These are phyloP conservation scores for Calameuta idolon DNA, from an alignment of 2,888 invertebrate genomes.

Conservation along the genomic window DNA sequence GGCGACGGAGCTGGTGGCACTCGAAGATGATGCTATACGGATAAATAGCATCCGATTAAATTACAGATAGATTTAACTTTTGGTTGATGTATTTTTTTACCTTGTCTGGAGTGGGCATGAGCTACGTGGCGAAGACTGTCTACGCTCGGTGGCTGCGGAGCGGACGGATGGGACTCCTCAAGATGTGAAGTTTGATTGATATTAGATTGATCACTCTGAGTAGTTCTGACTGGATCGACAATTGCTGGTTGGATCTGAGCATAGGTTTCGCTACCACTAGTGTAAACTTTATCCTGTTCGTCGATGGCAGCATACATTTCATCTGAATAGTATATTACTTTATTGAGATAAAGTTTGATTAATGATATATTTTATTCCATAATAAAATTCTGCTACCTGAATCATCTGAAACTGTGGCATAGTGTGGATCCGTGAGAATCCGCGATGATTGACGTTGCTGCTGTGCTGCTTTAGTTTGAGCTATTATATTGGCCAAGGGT, in stretches of 20 bases:
- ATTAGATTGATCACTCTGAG: slow-evolving; percentile 47
- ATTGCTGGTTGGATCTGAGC: slow-evolving; percentile 81
- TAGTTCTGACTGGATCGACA: slow-evolving; percentile 63
- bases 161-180: slow-evolving; percentile 58
- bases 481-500: slow-evolving; percentile 83
- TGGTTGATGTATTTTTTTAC: slow-evolving; percentile 45
- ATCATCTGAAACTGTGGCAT: slow-evolving; percentile 92
- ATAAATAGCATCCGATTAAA: background rate
- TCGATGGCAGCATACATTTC: slow-evolving; percentile 94
- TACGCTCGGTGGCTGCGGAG: slow-evolving; percentile 73
- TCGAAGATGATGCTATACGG: slow-evolving; percentile 76
- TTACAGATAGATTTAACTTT: background rate
- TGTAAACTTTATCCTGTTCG: slow-evolving; percentile 76
- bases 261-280: slow-evolving; percentile 87
- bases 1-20: slow-evolving; percentile 77
- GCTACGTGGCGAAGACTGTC: slow-evolving; percentile 73
- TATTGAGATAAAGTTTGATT: background rate
- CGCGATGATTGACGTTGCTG: slow-evolving; percentile 58
- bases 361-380: slow-evolving; percentile 2
- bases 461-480: slow-evolving; percentile 70
- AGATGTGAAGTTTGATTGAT: slow-evolving; percentile 38
- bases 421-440: slow-evolving; percentile 75
- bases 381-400: slow-evolving; percentile 73
- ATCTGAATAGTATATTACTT: slow-evolving; percentile 69
- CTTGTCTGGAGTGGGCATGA: slow-evolving; percentile 73